These are phyloP conservation scores for Craseonycteris thonglongyai DNA, from an alignment of 2,113 vertebrate genomes.

Conservation along the genomic window DNA sequence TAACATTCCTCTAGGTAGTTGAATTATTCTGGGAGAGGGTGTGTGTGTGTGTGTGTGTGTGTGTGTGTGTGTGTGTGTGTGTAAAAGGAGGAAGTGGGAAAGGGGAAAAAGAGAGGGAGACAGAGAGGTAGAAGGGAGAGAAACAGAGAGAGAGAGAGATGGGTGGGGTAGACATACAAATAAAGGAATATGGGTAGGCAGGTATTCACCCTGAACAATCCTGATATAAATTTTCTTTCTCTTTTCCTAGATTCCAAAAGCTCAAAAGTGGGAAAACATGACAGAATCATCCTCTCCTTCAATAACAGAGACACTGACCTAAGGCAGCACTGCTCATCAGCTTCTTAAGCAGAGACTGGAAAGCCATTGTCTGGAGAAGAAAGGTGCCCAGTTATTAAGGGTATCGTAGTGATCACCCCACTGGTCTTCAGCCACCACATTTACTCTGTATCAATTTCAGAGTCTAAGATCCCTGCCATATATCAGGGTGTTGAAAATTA, in stretches of 20 bases:
- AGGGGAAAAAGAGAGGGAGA: neutral
- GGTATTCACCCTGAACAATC: neutral
- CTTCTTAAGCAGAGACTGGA: neutral
- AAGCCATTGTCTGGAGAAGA: neutral
- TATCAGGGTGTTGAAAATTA: neutral
- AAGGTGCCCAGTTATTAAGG: neutral
- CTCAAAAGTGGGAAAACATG: neutral
- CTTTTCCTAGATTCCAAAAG: neutral
- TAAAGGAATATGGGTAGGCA: neutral
- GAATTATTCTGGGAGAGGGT: neutral
- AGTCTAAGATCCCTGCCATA: neutral
- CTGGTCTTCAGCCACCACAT: neutral
- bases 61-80: neutral
- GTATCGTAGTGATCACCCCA: neutral
- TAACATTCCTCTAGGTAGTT: neutral
- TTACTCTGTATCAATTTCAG: neutral
- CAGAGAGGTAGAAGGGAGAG: neutral
- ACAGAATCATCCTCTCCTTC: neutral
- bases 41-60: neutral
- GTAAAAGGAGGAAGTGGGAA: neutral
- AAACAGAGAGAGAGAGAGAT: neutral
- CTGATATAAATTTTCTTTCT: neutral
- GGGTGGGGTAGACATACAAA: neutral
- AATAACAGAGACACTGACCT: neutral
- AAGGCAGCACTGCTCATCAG: neutral